Base-by-base conservation (phyloP, 2,113 vertebrate species). In the Nyctereutes procyonoides region DNA sequence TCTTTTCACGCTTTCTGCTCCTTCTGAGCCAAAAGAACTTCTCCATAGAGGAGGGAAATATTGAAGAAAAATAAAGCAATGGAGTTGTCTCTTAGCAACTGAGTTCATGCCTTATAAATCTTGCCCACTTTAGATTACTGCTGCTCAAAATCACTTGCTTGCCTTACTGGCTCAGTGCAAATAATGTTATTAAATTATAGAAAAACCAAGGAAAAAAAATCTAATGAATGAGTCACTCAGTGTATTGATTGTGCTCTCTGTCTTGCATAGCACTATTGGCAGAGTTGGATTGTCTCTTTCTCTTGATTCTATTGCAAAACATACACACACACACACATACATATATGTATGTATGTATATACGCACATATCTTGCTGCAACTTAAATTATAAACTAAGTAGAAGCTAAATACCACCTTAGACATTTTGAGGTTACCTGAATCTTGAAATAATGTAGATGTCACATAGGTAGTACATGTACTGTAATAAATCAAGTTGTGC, bases 81-180 rank as follows among this genome's bases (percentile, higher is more conserved):
- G 55, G 76, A 96, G 65, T 91, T 97, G 97, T 98, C 90, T 97
- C 96, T 97, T 97, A 98, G 98, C 97, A 98, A 98, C 96, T 65
- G 76, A 97, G 88, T 95, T 97, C 28, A 3, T 97, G 89, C 90
- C 80, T 97, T 97, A 97, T 98, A 97, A 97, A 97, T 97, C 93
- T 93, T 88, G 80, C 88, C 88, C 84, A 90, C 77, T 92, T 97
- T 92, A 97, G 76, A 96, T 94, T 92, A 90, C 95, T 95, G 94
- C 77, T 90, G 93, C 90, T 95, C 94, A 96, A 38, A 97, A 96
- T 90, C 93, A 96, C 87, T 97, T 90, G 83, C 93, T 97, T 97
- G 95, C 97, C 92, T 95, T 96, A 95, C 76, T 88, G 86, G 55
- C 88, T 95, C 83, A 88, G 95, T 97, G 83, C 71, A 95, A 97